These are phyloP conservation scores for Acrocephalus kingi DNA, from an alignment of 2,113 vertebrate species.

Conservation along the genomic window DNA sequence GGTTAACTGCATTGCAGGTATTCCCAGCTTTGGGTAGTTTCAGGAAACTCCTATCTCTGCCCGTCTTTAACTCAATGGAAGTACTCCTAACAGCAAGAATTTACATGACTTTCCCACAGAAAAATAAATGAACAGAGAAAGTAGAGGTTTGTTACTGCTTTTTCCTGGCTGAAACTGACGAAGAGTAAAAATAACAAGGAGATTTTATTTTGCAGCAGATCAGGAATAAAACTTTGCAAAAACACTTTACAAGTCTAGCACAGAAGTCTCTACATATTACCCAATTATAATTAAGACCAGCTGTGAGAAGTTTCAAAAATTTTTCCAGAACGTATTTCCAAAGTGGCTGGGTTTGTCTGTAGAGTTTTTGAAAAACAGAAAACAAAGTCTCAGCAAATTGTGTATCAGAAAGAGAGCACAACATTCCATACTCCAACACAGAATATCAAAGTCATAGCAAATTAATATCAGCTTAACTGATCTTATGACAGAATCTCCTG, in stretches of 20 bases:
- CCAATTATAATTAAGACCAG: not conserved
- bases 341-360: not conserved
- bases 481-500: not conserved
- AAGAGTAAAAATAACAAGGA: not conserved
- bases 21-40: not conserved
- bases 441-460: not conserved
- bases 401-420: not conserved
- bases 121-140: not conserved
- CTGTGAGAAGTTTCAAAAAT: not conserved
- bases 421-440: not conserved
- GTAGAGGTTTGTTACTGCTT: not conserved
- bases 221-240: not conserved
- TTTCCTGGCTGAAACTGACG: not conserved
- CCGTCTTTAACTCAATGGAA: not conserved
- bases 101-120: not conserved
- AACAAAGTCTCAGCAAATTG: not conserved
- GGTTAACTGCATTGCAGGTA: slow-evolving; percentile 13
- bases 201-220: not conserved
- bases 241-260: not conserved
- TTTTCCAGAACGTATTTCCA: not conserved
- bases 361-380: not conserved
- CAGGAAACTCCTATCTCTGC: not conserved
- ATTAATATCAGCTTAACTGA: slow-evolving; percentile 11
- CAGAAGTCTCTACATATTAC: not conserved
- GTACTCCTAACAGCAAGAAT: not conserved